Conservation (phyloP, 2,113 vertebrate species). For the Polypterus bichir region DNA sequence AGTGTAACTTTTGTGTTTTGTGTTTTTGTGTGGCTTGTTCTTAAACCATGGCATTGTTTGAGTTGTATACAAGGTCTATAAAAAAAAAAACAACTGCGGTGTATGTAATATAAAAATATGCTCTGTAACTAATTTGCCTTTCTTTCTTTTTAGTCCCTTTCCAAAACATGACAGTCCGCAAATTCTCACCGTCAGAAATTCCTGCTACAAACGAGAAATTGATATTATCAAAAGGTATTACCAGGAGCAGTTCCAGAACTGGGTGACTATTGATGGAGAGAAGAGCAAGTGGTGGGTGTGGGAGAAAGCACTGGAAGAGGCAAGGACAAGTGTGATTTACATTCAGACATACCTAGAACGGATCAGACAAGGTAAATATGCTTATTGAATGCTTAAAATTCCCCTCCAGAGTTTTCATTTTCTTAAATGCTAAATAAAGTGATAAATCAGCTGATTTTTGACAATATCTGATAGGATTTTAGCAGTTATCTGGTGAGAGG, state of each 20-base stretch:
- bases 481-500: no score
- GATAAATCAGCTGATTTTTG: no score
- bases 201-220: slow-evolving; percentile 54
- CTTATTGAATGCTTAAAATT: no score
- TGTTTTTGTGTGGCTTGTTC: no score
- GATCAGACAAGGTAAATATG: slow-evolving; percentile 56
- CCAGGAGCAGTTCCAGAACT: slow-evolving; percentile 68
- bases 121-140: slow-evolving; percentile 10
- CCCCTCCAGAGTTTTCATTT: neutral
- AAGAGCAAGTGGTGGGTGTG: slow-evolving; percentile 82
- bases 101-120: no score
- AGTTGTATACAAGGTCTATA: no score
- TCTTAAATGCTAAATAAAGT: no score
- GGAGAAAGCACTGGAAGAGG: slow-evolving; percentile 50
- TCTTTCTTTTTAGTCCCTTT: slow-evolving; percentile 37
- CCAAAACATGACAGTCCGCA: slow-evolving; percentile 61
- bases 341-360: slow-evolving; percentile 69
- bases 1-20: no score
- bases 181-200: slow-evolving; percentile 56
- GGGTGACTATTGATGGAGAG: slow-evolving; percentile 55
- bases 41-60: no score
- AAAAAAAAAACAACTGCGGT: no score
- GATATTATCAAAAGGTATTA: slow-evolving; percentile 52
- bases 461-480: no score
- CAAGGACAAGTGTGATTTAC: slow-evolving; percentile 48